Evolutionary conservation across 30 jellyfish, hydroid and myxozoan species (phyloP).

Genomic region (Hydractinia echinata): DNA sequence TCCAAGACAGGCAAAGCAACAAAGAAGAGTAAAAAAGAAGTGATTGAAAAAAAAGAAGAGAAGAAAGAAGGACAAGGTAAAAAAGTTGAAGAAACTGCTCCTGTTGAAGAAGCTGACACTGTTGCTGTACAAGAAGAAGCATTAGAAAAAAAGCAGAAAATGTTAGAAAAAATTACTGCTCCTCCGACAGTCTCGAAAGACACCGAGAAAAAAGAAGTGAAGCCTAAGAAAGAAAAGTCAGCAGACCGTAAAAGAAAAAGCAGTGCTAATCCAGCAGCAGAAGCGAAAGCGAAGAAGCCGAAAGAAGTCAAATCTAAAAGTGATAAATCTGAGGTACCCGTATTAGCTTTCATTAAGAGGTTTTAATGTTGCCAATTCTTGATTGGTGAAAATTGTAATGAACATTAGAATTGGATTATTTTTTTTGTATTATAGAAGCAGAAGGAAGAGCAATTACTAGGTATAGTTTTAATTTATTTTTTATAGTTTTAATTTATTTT

Average conservation of each 20-base stretch:
- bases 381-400: no score
- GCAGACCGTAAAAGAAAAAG: slow-evolving; percentile 42
- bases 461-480: no score
- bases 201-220: slow-evolving; percentile 35
- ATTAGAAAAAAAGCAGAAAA: slow-evolving; percentile 49
- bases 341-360: not conserved
- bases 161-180: slow-evolving; percentile 33
- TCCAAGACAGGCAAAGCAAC: slow-evolving; percentile 19
- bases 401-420: no score
- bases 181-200: slow-evolving; percentile 22
- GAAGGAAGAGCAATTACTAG: no score
- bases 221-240: slow-evolving; percentile 6
- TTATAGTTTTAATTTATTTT: no score
- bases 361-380: no score
- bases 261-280: slow-evolving; percentile 40
- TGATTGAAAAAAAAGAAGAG: slow-evolving; percentile 4
- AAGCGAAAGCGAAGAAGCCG: slow-evolving; percentile 33
- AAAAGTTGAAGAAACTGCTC: slow-evolving; percentile 8
- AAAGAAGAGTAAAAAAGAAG: not conserved
- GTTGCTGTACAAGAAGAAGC: slow-evolving; percentile 6
- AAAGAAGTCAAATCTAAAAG: slow-evolving; percentile 29
- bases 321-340: slow-evolving; percentile 17
- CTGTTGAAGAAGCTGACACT: slow-evolving; percentile 16
- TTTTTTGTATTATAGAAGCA: no score
- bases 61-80: not conserved